These are phyloP conservation scores for Lagorchestes hirsutus DNA, from an alignment of 2,797 vertebrate genomes.

Conservation along the genomic window DNA sequence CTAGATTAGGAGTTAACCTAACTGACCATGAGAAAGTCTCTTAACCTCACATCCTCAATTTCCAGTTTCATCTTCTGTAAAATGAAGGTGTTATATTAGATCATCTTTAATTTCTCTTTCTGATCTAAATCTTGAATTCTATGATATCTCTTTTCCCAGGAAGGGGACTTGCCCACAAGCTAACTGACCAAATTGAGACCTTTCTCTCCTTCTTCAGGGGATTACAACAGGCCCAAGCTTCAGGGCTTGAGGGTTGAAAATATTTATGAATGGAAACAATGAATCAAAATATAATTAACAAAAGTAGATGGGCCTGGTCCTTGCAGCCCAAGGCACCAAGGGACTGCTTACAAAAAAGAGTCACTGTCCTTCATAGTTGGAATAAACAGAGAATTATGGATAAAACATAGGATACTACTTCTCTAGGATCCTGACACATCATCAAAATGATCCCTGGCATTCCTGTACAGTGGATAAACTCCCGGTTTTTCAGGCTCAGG, in stretches of 20 bases:
- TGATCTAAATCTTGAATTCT: neutral
- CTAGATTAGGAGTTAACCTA: neutral
- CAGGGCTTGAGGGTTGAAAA: neutral
- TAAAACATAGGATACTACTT: neutral
- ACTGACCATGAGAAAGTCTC: neutral
- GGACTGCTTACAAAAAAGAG: neutral
- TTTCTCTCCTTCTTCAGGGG: neutral
- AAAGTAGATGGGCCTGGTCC: neutral
- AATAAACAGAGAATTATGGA: neutral
- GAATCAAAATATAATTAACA: neutral
- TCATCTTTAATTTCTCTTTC: neutral
- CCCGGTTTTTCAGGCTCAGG: neutral
- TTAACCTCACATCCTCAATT: neutral
- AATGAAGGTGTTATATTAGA: neutral
- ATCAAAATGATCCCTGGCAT: neutral
- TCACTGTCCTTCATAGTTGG: neutral
- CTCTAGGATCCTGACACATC: neutral
- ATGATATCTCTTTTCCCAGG: neutral
- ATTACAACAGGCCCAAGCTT: neutral
- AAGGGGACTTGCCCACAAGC: neutral
- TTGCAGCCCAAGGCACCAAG: neutral
- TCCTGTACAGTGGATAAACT: neutral
- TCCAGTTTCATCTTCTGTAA: neutral
- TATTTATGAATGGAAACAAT: neutral
- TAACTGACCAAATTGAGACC: neutral